Percentiles rank a stretch among this genome's conserved stretches.
These are phyloP conservation scores for Malurus leucopterus DNA, from an alignment of 2,797 vertebrate species.

Conservation along the genomic window DNA sequence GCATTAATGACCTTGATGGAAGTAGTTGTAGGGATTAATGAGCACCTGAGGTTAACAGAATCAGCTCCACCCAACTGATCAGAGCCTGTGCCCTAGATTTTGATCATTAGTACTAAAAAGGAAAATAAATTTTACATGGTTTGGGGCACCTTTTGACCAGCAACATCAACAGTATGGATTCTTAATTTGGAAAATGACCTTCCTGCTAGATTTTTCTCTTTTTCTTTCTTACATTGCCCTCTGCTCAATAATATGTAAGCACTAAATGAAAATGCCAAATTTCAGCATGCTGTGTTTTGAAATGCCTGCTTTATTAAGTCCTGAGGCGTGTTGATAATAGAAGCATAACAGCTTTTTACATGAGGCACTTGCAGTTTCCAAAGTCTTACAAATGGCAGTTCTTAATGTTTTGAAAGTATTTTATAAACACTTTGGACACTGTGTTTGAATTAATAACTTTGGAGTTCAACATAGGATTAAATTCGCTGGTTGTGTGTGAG, in stretches of 20 bases:
- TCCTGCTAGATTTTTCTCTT: not conserved
- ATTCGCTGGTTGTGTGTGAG: not conserved
- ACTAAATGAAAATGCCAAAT: constrained; percentile 6
- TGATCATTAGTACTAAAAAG: constrained; percentile 47
- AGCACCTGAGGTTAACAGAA: constrained; percentile 46
- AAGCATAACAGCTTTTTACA: not conserved
- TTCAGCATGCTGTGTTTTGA: constrained; percentile 2
- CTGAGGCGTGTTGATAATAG: not conserved
- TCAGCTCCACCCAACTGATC: constrained; percentile 4
- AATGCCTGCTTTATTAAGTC: constrained; percentile 14
- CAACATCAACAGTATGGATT: constrained; percentile 2
- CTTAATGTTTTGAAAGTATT: not conserved
- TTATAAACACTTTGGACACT: not conserved
- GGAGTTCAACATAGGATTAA: not conserved
- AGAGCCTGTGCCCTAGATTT: constrained; percentile 2
- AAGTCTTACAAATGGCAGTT: not conserved
- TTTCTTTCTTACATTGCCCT: not conserved
- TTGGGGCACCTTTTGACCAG: constrained; percentile 52
- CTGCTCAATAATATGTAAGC: not conserved
- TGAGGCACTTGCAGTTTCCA: not conserved
- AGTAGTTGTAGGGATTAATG: constrained; percentile 30
- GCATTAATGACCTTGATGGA: constrained; percentile 33
- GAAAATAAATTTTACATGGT: constrained; percentile 51
- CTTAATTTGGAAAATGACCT: constrained; percentile 51
- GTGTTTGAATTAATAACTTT: not conserved